Evolutionary conservation across 2,888 invertebrate species (phyloP), one percentile per base, ranked within the genome.

Genomic region (Dynastes grantii): DNA sequence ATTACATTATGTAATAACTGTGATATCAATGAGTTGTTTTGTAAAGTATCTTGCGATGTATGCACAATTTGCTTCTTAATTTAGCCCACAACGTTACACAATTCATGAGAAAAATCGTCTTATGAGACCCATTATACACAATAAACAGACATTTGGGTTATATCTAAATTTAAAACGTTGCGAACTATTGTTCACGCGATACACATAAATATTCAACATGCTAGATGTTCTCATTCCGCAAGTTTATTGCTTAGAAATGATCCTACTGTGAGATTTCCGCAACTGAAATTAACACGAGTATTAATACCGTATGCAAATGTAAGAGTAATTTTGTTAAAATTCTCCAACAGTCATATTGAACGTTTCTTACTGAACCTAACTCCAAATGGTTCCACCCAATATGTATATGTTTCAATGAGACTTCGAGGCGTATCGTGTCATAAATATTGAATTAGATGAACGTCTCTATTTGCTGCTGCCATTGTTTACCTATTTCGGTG

Each of bases 181-280:
- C 63, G 11, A 63, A 63, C 13, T 32, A 63, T 63, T 63, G 32
- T 63, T 63, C 63, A 29, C 29, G 32, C 29, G 53, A 22, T 61
- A 22, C 8, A 29, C 61, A 61, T 61, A 61, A 61, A 61, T 61
- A 61, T 61, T 61, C 61, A 61, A 8, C 61, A 27, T 61, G 29
- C 13, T 16, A 5, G 16, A 61, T 22, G 6, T 61, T 22, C 61
- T 63, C 29, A 32, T 32, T 63, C 32, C 13, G 13, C 32, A 29
- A 63, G 27, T 11, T 63, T 63, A 63, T 63, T 63, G 32, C 29
- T 63, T 27, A 27, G 27, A 27, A 61, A 61, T 22, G 27, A 11
- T 11, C 9, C 27, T 32, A 27, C 3, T 27, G 27, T 13, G 29
- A 63, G 63, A 63, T 11, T 63, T 63, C 11, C 32, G 22, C 63